Base-by-base conservation (phyloP, 2,113 vertebrate genomes). In the Electrona antarctica region DNA sequence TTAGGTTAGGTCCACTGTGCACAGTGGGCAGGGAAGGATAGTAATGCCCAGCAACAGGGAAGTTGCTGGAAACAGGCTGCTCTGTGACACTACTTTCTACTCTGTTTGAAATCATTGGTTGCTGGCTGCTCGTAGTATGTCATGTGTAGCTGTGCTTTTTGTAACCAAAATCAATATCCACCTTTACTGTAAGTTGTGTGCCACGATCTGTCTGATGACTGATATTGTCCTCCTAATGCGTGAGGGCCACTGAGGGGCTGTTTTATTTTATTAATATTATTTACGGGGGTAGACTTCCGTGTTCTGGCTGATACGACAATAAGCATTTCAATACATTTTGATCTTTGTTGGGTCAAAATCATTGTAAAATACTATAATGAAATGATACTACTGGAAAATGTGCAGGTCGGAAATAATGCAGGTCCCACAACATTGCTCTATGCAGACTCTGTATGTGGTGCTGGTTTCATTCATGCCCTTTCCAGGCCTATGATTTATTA, bases 361-460 rank as follows among this genome's bases (percentile, higher is more conserved):
- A 21, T 21, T 21, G 21, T 21, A 21, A 21, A 21, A 21, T 21
- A 21, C 21, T 41, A 41, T 41, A 41, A 41, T 41, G 33, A 41
- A 41, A 41, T 41, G 33, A 41, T 4, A 41, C 33, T 41, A 41
- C 33, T 41, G 33, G 33, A 41, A 41, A 41, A 41, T 41, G 33
- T 41, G 33, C 5, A 41, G 33, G 33, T 41, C 3, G 5, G 2
- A 41, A 41, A 41, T 41, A 41, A 41, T 41, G 33, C 33, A 41
- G 33, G 33, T 41, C 33, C 33, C 33, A 41, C 33, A 41, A 41
- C 3, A 41, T 41, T 41, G 33, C 33, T 41, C 33, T 50, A 7
- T 10, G 49, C 49, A 50, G 61, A 8, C 74, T 77, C 82, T 91
- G 69, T 91, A 87, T 87, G 78, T 89, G 89, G 88, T 92, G 60